Percentiles rank a stretch among this genome's conserved stretches.
These are phyloP conservation scores for Calliscelio sp. DNA, from an alignment of 2,888 invertebrate species.

Conservation along the genomic window DNA sequence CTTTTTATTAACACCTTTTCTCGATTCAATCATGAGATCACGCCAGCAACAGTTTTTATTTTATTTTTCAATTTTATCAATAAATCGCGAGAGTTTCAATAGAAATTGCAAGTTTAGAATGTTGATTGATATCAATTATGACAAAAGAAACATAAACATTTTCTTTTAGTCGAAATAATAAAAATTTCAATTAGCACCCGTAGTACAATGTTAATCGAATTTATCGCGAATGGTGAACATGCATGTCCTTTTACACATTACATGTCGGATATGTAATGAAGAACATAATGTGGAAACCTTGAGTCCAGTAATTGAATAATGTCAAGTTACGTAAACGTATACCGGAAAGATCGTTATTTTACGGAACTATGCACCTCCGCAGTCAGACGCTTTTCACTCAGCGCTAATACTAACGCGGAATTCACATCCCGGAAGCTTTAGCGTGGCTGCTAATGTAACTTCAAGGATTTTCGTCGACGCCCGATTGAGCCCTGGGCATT, in stretches of 20 bases:
- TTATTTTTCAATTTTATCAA: no score
- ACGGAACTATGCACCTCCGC: slow-evolving; percentile 67
- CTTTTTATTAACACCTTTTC: slow-evolving; percentile 36
- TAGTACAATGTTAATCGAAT: slow-evolving; percentile 37
- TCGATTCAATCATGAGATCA: slow-evolving; percentile 13
- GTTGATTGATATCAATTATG: no score
- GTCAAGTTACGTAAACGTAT: slow-evolving; percentile 73
- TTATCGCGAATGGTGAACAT: slow-evolving; percentile 34
- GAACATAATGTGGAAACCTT: slow-evolving; percentile 71
- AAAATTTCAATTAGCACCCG: no score
- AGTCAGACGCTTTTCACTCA: slow-evolving; percentile 69
- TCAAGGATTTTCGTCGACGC: slow-evolving; percentile 70
- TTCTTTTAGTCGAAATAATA: no score
- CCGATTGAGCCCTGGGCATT: slow-evolving; percentile 60
- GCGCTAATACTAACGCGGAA: slow-evolving; percentile 62
- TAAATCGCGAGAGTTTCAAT: no score
- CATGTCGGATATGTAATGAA: slow-evolving; percentile 59
- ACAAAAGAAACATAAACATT: no score
- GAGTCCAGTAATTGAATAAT: slow-evolving; percentile 71
- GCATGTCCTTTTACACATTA: slow-evolving; percentile 59
- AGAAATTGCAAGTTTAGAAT: no score
- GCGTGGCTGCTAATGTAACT: slow-evolving; percentile 62
- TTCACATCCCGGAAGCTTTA: slow-evolving; percentile 69
- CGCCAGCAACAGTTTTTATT: no score
- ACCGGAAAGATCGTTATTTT: slow-evolving; percentile 73